Percentiles rank a stretch among this genome's conserved stretches.
phyloP scores from a whole-genome alignment of 2,888 invertebrate genomes.

The Plebejus argus region DNA sequence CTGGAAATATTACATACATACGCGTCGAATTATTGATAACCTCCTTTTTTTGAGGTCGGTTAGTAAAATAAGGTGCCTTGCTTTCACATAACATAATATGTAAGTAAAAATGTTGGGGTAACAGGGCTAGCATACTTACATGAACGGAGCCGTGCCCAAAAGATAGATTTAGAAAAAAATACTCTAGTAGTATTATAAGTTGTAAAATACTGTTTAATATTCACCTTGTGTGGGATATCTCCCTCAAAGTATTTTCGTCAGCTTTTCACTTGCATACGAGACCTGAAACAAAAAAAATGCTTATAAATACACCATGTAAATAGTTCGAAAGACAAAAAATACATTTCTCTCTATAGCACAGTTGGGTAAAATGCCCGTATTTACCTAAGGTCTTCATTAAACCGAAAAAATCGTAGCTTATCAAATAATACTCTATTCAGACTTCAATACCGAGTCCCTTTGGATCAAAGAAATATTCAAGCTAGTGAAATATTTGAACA shows the following conservation, averaged over 20 bases:
- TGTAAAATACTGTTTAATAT: not conserved
- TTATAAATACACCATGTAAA: not conserved
- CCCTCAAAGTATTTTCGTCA: conserved; percentile 1
- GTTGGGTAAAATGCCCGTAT: not conserved
- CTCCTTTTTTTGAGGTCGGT: too few relatives aligned
- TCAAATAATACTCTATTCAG: not conserved
- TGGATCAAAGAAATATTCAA: not conserved
- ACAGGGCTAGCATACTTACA: too few relatives aligned
- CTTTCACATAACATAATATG: too few relatives aligned
- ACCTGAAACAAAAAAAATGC: conserved; percentile 56
- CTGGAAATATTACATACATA: too few relatives aligned
- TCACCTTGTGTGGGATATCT: conserved; percentile 1
- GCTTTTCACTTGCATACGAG: conserved; percentile 61
- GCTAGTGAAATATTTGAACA: not conserved
- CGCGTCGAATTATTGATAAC: too few relatives aligned
- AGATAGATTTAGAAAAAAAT: too few relatives aligned
- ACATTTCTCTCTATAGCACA: not conserved
- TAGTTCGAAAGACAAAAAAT: not conserved
- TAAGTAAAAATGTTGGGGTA: too few relatives aligned
- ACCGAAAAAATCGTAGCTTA: not conserved
- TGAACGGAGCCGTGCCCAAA: too few relatives aligned
- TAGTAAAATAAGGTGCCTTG: too few relatives aligned
- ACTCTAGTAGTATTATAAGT: not conserved
- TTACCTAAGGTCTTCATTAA: not conserved
- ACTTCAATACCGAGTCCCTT: not conserved